A percentile compares a stretch with the other conserved stretches of the same genome.
phyloP scores from a whole-genome alignment of 2,888 invertebrate genomes.

The Lathronympha strigana region DNA sequence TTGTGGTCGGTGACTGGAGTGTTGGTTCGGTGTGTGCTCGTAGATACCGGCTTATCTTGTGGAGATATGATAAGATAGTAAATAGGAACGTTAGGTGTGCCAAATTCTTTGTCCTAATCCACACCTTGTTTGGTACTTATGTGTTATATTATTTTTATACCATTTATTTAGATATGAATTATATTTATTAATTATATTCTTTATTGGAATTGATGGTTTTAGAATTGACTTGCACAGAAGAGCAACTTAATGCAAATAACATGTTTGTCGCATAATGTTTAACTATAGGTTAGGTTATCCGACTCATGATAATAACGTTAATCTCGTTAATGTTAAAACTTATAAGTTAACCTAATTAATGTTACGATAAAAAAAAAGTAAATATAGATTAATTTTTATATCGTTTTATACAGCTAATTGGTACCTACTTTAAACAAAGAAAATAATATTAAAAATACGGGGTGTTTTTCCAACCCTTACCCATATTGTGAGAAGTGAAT shows the following conservation, averaged over 20 bases:
- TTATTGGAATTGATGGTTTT: not conserved
- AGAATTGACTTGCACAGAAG: not conserved
- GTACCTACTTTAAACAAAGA: not conserved
- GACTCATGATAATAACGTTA: not conserved
- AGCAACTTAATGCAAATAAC: not conserved
- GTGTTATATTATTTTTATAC: not conserved
- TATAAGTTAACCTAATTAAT: not conserved
- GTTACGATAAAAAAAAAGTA: not conserved
- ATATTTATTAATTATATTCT: not conserved
- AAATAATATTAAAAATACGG: not conserved
- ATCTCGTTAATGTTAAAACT: not conserved
- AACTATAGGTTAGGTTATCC: not conserved
- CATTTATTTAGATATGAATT: not conserved
- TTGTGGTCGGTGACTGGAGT: slow-evolving; percentile 69
- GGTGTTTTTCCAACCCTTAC: no score
- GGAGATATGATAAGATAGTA: slow-evolving; percentile 79
- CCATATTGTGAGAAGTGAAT: no score
- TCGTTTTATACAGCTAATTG: not conserved
- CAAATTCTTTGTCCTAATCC: slow-evolving; percentile 82
- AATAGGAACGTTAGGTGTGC: slow-evolving; percentile 82
- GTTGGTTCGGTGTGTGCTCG: slow-evolving; percentile 69
- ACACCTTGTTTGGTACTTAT: slow-evolving; percentile 41
- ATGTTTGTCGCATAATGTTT: not conserved
- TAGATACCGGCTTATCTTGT: slow-evolving; percentile 75
- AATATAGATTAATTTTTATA: no score